Base-by-base conservation (phyloP, 2,888 invertebrate genomes). In the Alsophila aescularia region DNA sequence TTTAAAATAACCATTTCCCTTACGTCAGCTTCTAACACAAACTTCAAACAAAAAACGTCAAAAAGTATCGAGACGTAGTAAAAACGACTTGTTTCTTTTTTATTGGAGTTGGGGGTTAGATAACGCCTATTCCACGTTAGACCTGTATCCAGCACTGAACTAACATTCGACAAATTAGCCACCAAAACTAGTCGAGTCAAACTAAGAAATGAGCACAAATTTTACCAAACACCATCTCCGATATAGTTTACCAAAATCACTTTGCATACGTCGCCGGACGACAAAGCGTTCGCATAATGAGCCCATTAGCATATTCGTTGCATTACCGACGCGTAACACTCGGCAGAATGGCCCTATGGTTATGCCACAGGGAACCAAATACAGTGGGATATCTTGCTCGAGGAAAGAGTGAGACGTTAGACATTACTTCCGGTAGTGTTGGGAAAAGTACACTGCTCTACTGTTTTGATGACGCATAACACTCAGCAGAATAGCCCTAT, bases 301-400 rank as follows among this genome's bases (percentile, higher is more conserved):
- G 74, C 31, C 68, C 52, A 85, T 87, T 87, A 83, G 80, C 87
- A 87, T 87, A 83, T 85, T 85, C 76, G 79, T 77, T 80, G 83
- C 84, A 80, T 86, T 83, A 81, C 74, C 35, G 62, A 50, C 66
- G 60, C 48, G 58, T 70, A 69, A 79, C 79, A 79, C 79, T 76
- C 73, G 76, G 62, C 71, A 66, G 73, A 79, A 80, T 77, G 72
- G 77, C 77, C 77, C 76, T 72, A 70, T 64, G 69, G 48, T 56
- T 47, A 52, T 12, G 45, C 9, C 59, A 55, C 48, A 59, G 60
- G n/a, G 41, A n/a, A 31, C 9, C 1, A 5, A 12, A n/a, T 0
- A 0, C 57, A 61, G 60, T 52, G 24, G 53, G 41, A 0, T 2
- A 34, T 21, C 5, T 43, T n/a, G n/a, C n/a, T n/a, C n/a, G n/a